phyloP scores from a whole-genome alignment of 2,113 vertebrate species.

The Perognathus longimembris region DNA sequence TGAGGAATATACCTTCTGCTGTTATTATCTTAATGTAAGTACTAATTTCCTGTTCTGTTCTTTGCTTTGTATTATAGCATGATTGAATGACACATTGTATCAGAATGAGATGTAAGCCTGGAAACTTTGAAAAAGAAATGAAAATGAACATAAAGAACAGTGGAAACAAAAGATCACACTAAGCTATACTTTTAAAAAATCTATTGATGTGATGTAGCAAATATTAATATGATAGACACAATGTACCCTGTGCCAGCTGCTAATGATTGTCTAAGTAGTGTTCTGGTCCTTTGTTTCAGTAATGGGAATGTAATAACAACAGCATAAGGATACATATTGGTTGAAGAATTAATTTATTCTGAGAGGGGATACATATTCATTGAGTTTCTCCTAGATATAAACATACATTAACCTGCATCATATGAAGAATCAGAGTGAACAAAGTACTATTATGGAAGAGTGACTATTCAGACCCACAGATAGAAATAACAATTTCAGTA shows the following conservation, averaged over 20 bases:
- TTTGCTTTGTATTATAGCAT: not conserved
- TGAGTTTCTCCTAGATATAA: slow-evolving; percentile 35
- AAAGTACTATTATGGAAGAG: slow-evolving; percentile 18
- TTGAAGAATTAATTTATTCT: slow-evolving; percentile 40
- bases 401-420: slow-evolving; percentile 47
- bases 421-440: slow-evolving; percentile 21
- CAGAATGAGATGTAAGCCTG: slow-evolving; percentile 3
- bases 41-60: not conserved
- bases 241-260: slow-evolving; percentile 9
- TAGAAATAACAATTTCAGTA: slow-evolving; percentile 34
- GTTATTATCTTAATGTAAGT: not conserved
- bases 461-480: not conserved
- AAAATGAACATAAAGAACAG: not conserved
- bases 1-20: not conserved
- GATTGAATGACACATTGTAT: not conserved
- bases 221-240: slow-evolving; percentile 21
- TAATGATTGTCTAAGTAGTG: slow-evolving; percentile 28
- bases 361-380: slow-evolving; percentile 23
- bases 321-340: slow-evolving; percentile 13
- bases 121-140: slow-evolving; percentile 19
- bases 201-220: not conserved
- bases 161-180: slow-evolving; percentile 21
- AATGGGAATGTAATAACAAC: slow-evolving; percentile 35
- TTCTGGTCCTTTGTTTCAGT: slow-evolving; percentile 35
- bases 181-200: not conserved